phyloP scores from a whole-genome alignment of 2,888 invertebrate genomes.

The Zeuzera pyrina region DNA sequence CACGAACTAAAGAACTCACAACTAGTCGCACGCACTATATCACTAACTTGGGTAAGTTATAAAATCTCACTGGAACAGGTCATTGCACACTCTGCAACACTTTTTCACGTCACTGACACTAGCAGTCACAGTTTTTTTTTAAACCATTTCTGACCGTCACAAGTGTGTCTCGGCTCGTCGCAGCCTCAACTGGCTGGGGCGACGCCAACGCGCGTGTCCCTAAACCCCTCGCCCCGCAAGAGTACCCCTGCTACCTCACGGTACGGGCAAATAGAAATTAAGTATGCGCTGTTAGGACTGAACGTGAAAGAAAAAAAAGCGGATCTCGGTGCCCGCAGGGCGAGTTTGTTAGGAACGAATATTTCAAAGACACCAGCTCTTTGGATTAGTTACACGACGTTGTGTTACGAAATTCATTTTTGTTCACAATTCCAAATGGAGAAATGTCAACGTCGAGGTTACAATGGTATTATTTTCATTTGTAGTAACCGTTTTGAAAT shows the following conservation, averaged over 20 bases:
- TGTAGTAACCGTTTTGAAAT: too few species aligned
- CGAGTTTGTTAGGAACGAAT: slow-evolving; percentile 25
- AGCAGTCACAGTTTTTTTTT: slow-evolving; percentile 19
- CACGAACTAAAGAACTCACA: slow-evolving; percentile 28
- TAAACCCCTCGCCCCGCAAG: slow-evolving; percentile 26
- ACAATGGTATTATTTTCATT: too few species aligned
- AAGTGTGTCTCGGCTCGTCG: slow-evolving; percentile 39
- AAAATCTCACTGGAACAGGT: too few species aligned
- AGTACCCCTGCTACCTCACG: slow-evolving; percentile 41
- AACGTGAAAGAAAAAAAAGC: slow-evolving; percentile 55
- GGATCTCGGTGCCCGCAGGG: slow-evolving; percentile 41
- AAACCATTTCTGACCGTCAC: slow-evolving; percentile 21
- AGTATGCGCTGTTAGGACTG: slow-evolving; percentile 64
- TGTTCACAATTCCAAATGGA: too few species aligned
- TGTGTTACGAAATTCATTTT: too few species aligned
- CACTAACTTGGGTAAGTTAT: not conserved
- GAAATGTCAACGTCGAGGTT: too few species aligned
- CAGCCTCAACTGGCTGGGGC: slow-evolving; percentile 69
- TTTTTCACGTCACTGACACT: slow-evolving; percentile 59
- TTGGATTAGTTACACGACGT: slow-evolving; percentile 17
- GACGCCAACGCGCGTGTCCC: slow-evolving; percentile 62
- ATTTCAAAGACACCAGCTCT: slow-evolving; percentile 14
- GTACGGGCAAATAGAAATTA: slow-evolving; percentile 69
- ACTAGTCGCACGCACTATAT: slow-evolving; percentile 31
- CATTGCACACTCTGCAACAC: too few species aligned